Evolutionary conservation across 2,888 invertebrate genomes (phyloP), one percentile per base, ranked within the genome.

Genomic region (Philopedon plagiatum): DNA sequence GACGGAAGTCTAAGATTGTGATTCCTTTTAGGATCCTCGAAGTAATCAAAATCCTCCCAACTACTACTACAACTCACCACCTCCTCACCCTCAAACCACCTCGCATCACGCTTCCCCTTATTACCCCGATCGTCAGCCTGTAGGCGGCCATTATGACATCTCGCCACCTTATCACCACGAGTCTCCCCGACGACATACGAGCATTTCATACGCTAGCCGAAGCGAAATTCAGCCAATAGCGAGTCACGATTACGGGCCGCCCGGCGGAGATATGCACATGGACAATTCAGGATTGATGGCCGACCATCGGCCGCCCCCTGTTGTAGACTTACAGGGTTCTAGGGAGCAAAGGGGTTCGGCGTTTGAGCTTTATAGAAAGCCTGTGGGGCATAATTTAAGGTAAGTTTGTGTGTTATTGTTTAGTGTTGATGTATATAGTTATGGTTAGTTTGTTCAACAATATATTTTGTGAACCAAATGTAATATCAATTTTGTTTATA

Each of bases 281-380:
- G 78, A 80, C 2, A 70, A 64, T 19, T 5, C 57, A 0, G 64
- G 51, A 1, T 29, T 63, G 49, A 68, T 65, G 64, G 66, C 56
- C 26, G 73, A 73, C 15, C 76, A 77, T 68, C 65, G 75, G 39
- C 65, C 75, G 41, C 81, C 82, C 5, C 83, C 83, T 0, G 85
- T 86, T 18, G 86, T 91, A 9, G 91, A 91, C 80, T 87, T 96
- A 83, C 94, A 95, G 62, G 95, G 96, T 57, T 93, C 95, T 81
- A 89, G 94, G 79, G 96, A 96, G 83, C 96, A 96, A 82, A 88
- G 96, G 64, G 96, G 96, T 26, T 96, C 96, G 75, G 97, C 97
- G n/a, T 97, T 97, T 84, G 97, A 97, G 86, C 87, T 97, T 74
- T 97, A 97, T 85, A 91, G 96, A 77, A 97, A 97, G 86, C 96